Conservation (phyloP, 2,888 invertebrate species). For the Eurytoma californica region DNA sequence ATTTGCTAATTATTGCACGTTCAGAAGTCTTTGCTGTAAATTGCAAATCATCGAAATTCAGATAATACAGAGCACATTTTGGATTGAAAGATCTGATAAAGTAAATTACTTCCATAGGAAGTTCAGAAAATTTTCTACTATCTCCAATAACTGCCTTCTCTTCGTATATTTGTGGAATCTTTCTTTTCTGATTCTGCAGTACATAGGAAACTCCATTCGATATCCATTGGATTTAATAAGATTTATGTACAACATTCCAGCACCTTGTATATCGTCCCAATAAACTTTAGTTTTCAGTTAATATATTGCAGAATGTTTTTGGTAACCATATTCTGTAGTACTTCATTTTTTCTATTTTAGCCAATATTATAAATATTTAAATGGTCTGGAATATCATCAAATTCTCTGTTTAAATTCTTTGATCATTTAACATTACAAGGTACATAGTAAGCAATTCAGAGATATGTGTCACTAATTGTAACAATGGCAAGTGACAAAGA, state of each 20-base stretch:
- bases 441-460: constrained; percentile 42
- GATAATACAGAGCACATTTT: constrained; percentile 34
- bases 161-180: constrained; percentile 29
- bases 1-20: constrained; percentile 1
- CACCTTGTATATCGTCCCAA: constrained; percentile 36
- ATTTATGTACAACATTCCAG: constrained; percentile 12
- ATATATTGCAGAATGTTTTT: constrained; percentile 38
- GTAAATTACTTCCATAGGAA: constrained; percentile 46
- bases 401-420: constrained; percentile 36
- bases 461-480: constrained; percentile 25
- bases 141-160: constrained; percentile 28
- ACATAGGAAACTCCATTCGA: constrained; percentile 40
- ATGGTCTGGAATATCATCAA: constrained; percentile 1
- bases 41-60: constrained; percentile 41
- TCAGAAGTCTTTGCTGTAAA: constrained; percentile 24
- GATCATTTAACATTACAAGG: constrained; percentile 14
- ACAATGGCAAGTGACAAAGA: constrained; percentile 37
- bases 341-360: constrained; percentile 42
- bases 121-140: constrained; percentile 30
- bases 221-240: constrained; percentile 28
- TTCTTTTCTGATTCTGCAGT: constrained; percentile 29
- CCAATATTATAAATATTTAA: constrained; percentile 25
- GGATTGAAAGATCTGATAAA: constrained; percentile 40
- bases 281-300: constrained; percentile 25
- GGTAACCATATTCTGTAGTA: constrained; percentile 26